Evolutionary conservation across 2,888 invertebrate species (phyloP).

Genomic region (Toxonevra muliebris): DNA sequence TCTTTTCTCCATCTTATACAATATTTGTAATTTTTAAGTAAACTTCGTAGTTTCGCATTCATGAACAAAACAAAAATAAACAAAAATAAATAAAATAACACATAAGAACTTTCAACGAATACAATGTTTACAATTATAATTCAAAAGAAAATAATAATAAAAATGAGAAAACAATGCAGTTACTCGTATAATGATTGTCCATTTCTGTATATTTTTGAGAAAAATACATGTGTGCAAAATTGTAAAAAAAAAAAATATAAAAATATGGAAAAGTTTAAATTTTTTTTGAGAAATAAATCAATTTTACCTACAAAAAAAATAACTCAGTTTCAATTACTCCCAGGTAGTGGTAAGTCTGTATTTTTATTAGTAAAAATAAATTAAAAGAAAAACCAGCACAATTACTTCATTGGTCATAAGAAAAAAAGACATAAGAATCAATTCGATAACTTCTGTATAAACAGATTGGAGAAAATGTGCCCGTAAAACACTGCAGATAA

Average conservation of each 20-base stretch:
- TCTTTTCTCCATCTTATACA: constrained; percentile 7
- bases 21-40: constrained; percentile 27
- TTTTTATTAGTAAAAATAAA: constrained; percentile 3
- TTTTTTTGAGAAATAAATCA: background rate
- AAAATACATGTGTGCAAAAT: too few relatives aligned
- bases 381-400: too few relatives aligned
- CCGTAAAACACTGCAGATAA: too few relatives aligned
- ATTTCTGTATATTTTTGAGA: too few relatives aligned
- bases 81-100: constrained; percentile 15
- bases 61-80: constrained; percentile 1
- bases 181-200: too few relatives aligned
- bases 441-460: too few relatives aligned
- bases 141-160: constrained; percentile 7
- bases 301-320: background rate
- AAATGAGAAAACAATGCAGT: constrained; percentile 23
- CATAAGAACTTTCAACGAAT: background rate
- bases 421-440: too few relatives aligned
- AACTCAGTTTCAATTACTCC: background rate
- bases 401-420: too few relatives aligned
- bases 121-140: constrained; percentile 6
- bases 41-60: constrained; percentile 24
- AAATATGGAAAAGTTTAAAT: background rate
- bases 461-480: too few relatives aligned
- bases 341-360: too few relatives aligned
- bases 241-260: too few relatives aligned